These are phyloP conservation scores for Drosophila kanekoi DNA, from an alignment of 2,888 invertebrate species.

Conservation along the genomic window DNA sequence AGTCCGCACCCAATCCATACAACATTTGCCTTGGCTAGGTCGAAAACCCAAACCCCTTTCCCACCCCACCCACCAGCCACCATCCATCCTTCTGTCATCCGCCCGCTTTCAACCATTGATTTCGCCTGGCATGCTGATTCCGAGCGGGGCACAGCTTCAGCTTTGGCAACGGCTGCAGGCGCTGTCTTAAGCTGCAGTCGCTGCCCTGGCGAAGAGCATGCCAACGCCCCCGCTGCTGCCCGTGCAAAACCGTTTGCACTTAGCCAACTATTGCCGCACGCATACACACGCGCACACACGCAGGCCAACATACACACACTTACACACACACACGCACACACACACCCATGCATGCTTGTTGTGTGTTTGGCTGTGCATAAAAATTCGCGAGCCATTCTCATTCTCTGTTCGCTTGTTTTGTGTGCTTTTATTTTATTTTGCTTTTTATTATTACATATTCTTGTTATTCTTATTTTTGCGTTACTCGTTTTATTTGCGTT, in stretches of 20 bases:
- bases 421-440: slow-evolving; percentile 62
- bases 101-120: slow-evolving; percentile 26
- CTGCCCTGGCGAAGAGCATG: slow-evolving; percentile 39
- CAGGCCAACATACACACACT: slow-evolving; percentile 12
- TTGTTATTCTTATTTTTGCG: slow-evolving; percentile 59
- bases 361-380: slow-evolving; percentile 40
- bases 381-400: slow-evolving; percentile 66
- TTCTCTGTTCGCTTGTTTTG: slow-evolving; percentile 50
- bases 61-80: too few species aligned
- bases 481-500: slow-evolving; percentile 61
- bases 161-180: slow-evolving; percentile 6
- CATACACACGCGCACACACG: slow-evolving; percentile 4
- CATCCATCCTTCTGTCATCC: not conserved
- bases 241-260: slow-evolving; percentile 25
- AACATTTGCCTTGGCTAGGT: slow-evolving; percentile 33
- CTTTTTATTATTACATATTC: slow-evolving; percentile 62
- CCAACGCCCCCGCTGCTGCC: slow-evolving; percentile 39
- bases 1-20: slow-evolving; percentile 33
- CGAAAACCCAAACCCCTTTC: slow-evolving; percentile 3
- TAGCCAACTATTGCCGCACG: slow-evolving; percentile 31
- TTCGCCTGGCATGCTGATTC: slow-evolving; percentile 27
- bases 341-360: slow-evolving; percentile 2
- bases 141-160: slow-evolving; percentile 4
- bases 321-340: not conserved
- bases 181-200: slow-evolving; percentile 33